Evolutionary conservation across 2,888 invertebrate genomes (phyloP).

Genomic region (Parochlus steinenii): DNA sequence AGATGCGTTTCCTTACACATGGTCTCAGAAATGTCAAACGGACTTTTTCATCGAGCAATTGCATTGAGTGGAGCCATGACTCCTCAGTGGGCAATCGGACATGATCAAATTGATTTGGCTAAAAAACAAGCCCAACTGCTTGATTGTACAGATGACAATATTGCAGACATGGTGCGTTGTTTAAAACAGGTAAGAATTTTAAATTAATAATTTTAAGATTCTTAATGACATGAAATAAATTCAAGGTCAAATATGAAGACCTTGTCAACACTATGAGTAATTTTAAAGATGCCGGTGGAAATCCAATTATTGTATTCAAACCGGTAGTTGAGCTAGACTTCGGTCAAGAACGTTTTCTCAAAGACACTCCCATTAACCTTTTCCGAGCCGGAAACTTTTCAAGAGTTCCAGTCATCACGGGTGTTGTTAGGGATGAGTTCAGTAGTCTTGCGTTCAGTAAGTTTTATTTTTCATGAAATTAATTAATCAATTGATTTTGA

Average conservation of each 20-base stretch:
- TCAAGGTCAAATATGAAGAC: no score
- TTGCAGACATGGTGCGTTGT: conserved; percentile 37
- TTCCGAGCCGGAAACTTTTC: conserved; percentile 35
- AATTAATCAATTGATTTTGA: conserved; percentile 19
- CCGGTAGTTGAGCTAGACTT: conserved; percentile 43
- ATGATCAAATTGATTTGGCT: conserved; percentile 35
- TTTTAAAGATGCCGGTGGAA: no score
- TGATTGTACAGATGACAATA: conserved; percentile 37
- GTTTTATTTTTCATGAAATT: conserved; percentile 16
- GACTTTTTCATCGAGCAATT: conserved; percentile 49
- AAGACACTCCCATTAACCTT: conserved; percentile 35
- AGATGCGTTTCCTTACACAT: conserved; percentile 33
- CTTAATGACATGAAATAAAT: not conserved
- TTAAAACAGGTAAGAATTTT: conserved; percentile 22
- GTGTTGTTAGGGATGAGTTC: conserved; percentile 45
- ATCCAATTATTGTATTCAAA: conserved; percentile 30
- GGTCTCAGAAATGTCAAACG: conserved; percentile 43
- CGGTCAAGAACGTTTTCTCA: conserved; percentile 40
- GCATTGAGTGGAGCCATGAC: conserved; percentile 45
- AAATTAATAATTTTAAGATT: not conserved
- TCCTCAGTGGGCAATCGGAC: conserved; percentile 32
- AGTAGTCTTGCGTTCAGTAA: conserved; percentile 36
- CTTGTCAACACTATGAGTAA: no score
- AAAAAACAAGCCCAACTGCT: conserved; percentile 39
- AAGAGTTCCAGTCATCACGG: conserved; percentile 42